These are phyloP conservation scores for Calosoma granatense DNA, from an alignment of 1,140 invertebrate genomes.

Conservation along the genomic window DNA sequence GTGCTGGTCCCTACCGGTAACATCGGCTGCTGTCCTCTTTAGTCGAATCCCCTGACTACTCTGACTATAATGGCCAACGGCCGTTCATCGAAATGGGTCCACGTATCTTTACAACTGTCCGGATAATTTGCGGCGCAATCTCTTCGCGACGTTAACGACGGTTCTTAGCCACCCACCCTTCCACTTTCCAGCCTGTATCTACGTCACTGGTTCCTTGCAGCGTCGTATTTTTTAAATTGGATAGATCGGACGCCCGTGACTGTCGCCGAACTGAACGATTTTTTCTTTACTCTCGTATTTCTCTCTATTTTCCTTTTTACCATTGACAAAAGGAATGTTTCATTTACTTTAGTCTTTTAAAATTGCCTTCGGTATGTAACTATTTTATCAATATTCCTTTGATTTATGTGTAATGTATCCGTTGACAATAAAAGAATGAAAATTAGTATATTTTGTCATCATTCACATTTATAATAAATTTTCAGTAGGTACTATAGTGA, in stretches of 20 bases:
- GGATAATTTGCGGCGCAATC: constrained; percentile 7
- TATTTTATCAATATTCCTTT: too few relatives aligned
- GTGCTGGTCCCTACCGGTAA: background rate
- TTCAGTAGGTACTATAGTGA: too few relatives aligned
- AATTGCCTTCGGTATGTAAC: too few relatives aligned
- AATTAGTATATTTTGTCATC: too few relatives aligned
- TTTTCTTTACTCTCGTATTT: background rate
- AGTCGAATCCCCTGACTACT: background rate
- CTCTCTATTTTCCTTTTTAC: background rate
- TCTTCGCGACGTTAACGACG: constrained; percentile 5
- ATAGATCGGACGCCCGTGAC: background rate
- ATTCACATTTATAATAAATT: too few relatives aligned
- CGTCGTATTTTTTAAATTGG: constrained; percentile 5
- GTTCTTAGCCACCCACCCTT: background rate
- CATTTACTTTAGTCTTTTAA: too few relatives aligned
- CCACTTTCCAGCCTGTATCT: background rate
- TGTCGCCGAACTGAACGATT: too few relatives aligned
- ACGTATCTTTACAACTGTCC: constrained; percentile 8
- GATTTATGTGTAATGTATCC: too few relatives aligned
- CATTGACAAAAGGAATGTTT: background rate
- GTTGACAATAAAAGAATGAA: too few relatives aligned
- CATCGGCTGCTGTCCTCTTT: background rate
- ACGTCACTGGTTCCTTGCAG: background rate
- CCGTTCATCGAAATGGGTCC: background rate
- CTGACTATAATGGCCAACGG: background rate